A percentile compares a stretch with the other conserved stretches of the same genome.
These are phyloP conservation scores for Ophiodon elongatus DNA, from an alignment of 2,113 vertebrate genomes.

Conservation along the genomic window DNA sequence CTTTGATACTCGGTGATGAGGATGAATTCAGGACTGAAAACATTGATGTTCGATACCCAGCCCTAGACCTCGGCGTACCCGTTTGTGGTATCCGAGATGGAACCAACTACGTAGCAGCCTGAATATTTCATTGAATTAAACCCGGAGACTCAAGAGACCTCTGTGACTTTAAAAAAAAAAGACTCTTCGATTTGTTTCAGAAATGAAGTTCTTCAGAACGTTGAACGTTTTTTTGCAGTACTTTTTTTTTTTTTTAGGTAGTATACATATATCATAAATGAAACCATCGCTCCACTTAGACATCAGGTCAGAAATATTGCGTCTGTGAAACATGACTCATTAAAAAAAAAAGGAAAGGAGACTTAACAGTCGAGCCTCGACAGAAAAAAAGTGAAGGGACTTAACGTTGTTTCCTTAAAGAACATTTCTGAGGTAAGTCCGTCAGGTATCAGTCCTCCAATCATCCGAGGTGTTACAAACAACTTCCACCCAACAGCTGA, in stretches of 20 bases:
- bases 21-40: not conserved
- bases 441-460: not conserved
- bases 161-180: not conserved
- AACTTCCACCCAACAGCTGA: not conserved
- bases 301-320: not conserved
- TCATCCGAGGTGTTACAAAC: not conserved
- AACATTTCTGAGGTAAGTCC: not conserved
- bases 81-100: not conserved
- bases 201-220: not conserved
- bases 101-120: no score
- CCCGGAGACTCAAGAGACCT: constrained; percentile 1
- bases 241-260: not conserved
- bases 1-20: not conserved
- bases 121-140: constrained; percentile 10
- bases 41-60: constrained; percentile 10
- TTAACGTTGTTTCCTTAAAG: not conserved
- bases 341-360: not conserved
- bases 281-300: not conserved
- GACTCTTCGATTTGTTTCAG: not conserved
- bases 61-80: not conserved
- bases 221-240: constrained; percentile 1
- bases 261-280: not conserved
- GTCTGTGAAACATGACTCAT: no score
- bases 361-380: not conserved
- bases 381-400: not conserved